Evolutionary conservation across 2,797 vertebrate genomes (phyloP).

Genomic region (Sebastes cheni): DNA sequence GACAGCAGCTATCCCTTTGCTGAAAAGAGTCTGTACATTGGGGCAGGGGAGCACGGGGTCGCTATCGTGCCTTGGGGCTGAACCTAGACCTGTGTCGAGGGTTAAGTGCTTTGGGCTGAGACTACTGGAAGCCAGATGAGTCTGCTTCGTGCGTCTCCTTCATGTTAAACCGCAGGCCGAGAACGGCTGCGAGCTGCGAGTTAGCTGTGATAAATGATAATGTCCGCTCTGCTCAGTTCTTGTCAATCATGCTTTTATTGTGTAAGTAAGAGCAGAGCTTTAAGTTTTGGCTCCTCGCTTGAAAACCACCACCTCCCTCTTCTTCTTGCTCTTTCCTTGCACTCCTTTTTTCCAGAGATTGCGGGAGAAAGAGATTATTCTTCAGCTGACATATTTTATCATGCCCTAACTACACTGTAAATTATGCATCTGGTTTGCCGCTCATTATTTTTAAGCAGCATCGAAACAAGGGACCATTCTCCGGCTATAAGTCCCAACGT

Average conservation of each 20-base stretch:
- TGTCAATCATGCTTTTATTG: constrained; percentile 6
- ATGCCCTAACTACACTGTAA: constrained; percentile 64
- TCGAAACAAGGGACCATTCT: constrained; percentile 42
- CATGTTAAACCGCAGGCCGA: constrained; percentile 18
- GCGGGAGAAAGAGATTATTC: background rate
- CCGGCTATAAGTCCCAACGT: background rate
- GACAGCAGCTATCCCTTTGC: constrained; percentile 57
- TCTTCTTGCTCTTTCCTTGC: background rate
- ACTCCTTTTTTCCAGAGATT: background rate
- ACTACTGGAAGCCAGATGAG: constrained; percentile 50
- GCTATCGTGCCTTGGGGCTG: constrained; percentile 39
- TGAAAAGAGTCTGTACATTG: background rate
- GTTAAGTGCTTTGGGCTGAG: constrained; percentile 53
- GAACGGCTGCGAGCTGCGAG: background rate
- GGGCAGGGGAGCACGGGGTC: background rate
- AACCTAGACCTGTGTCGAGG: constrained; percentile 43
- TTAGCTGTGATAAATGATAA: constrained; percentile 30
- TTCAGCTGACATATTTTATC: constrained; percentile 57
- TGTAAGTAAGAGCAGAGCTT: background rate
- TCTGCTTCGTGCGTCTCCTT: constrained; percentile 25
- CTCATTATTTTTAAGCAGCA: constrained; percentile 69
- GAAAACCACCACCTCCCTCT: background rate
- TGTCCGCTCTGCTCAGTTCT: background rate
- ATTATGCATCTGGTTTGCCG: constrained; percentile 71
- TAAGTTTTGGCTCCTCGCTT: background rate